Evolutionary conservation across 2,113 vertebrate genomes (phyloP).

Genomic region (Pelvicachromis taeniatus): DNA sequence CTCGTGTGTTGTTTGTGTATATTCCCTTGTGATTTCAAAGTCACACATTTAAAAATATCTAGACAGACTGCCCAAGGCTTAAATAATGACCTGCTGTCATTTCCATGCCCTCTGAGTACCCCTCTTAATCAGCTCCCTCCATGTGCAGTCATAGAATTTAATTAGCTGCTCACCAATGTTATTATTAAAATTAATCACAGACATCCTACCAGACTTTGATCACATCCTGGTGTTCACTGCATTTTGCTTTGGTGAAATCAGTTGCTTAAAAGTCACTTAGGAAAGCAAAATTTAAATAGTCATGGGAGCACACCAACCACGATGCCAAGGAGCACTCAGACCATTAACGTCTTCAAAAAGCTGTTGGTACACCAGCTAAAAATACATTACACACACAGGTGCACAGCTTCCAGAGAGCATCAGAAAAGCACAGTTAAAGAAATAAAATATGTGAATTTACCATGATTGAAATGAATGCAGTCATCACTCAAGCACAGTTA

Average conservation of each 20-base stretch:
- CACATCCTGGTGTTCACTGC: background rate
- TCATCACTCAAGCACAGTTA: background rate
- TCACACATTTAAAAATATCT: slow-evolving; percentile 9
- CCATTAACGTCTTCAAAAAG: background rate
- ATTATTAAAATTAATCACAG: slow-evolving; percentile 56
- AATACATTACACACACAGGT: background rate
- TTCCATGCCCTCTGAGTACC: slow-evolving; percentile 25
- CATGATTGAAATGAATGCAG: background rate
- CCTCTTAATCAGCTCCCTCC: slow-evolving; percentile 34
- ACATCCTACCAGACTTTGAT: slow-evolving; percentile 13
- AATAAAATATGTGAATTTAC: background rate
- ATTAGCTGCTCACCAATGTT: slow-evolving; percentile 52
- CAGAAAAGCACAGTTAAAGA: background rate
- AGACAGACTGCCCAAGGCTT: slow-evolving; percentile 15
- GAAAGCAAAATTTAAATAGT: background rate
- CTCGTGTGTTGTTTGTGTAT: background rate
- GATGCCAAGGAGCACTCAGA: background rate
- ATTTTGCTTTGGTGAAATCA: background rate
- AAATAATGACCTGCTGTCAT: slow-evolving; percentile 41
- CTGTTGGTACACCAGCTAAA: background rate
- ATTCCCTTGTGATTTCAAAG: background rate
- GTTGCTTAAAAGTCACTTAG: background rate
- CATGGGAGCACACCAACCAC: background rate
- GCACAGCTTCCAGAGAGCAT: background rate
- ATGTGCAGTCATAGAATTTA: slow-evolving; percentile 44